phyloP scores from a whole-genome alignment of 2,113 vertebrate genomes.

The crab-eating macaque (Macaca fascicularis) region DNA sequence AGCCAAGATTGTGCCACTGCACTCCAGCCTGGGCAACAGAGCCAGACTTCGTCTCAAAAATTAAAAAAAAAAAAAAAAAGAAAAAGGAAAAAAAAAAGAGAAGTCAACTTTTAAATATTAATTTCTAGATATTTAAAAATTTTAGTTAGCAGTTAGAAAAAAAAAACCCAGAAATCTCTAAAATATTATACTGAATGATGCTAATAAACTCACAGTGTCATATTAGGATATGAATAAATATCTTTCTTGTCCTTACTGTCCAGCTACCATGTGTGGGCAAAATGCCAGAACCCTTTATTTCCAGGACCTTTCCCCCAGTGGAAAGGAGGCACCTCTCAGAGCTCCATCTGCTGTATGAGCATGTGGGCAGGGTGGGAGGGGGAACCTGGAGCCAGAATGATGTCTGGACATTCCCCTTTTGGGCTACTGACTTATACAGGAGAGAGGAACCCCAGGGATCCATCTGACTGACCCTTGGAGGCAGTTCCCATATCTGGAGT shows the following conservation, averaged over 20 bases:
- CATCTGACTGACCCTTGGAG: neutral
- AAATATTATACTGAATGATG: slow-evolving; percentile 13
- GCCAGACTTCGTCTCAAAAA: too few relatives aligned
- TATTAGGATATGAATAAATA: neutral
- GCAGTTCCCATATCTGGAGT: neutral
- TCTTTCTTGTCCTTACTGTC: slow-evolving; percentile 7
- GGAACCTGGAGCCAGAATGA: neutral
- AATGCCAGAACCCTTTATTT: neutral
- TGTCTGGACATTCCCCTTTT: neutral
- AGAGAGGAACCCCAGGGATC: neutral
- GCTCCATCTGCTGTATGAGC: neutral
- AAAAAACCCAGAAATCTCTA: neutral
- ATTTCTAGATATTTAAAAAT: neutral
- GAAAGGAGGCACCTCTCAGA: neutral
- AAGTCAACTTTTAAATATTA: slow-evolving; percentile 1
- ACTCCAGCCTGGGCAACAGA: too few relatives aligned
- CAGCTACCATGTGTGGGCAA: neutral
- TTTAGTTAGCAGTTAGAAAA: neutral
- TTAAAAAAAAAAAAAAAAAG: too few relatives aligned
- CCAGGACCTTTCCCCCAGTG: neutral
- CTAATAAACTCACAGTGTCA: neutral
- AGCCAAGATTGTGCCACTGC: too few relatives aligned
- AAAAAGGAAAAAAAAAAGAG: neutral
- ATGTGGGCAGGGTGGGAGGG: neutral
- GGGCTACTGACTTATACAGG: neutral